These are phyloP conservation scores for Triplophysa rosa DNA, from an alignment of 2,113 vertebrate species.

Conservation along the genomic window DNA sequence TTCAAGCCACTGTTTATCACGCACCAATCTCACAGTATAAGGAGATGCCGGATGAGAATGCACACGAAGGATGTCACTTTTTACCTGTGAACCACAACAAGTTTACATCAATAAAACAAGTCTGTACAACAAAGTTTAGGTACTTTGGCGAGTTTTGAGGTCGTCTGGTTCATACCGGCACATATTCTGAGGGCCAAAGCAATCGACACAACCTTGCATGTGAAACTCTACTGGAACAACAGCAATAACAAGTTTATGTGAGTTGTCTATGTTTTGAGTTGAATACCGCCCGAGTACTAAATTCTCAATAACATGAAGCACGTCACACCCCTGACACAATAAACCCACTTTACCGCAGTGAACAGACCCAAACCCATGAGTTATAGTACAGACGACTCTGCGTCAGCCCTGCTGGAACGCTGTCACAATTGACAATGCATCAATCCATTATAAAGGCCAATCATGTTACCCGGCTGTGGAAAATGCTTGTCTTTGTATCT, in stretches of 20 bases:
- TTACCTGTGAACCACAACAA: background rate
- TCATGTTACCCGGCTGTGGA: background rate
- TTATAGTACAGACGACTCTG: background rate
- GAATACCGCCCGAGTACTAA: background rate
- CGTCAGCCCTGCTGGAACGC: background rate
- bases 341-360: background rate
- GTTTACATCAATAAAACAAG: background rate
- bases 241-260: background rate
- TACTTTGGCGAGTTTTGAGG: background rate
- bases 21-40: background rate
- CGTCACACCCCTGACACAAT: background rate
- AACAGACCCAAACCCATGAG: background rate
- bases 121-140: background rate
- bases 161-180: background rate
- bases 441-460: no score
- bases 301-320: background rate
- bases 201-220: background rate
- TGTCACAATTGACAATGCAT: background rate
- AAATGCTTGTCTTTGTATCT: background rate
- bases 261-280: background rate
- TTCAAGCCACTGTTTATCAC: background rate
- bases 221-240: background rate
- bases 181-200: background rate
- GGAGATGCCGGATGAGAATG: background rate
- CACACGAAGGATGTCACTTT: background rate